Base-by-base conservation (phyloP, 2,888 invertebrate genomes). In the Sericinus montela region DNA sequence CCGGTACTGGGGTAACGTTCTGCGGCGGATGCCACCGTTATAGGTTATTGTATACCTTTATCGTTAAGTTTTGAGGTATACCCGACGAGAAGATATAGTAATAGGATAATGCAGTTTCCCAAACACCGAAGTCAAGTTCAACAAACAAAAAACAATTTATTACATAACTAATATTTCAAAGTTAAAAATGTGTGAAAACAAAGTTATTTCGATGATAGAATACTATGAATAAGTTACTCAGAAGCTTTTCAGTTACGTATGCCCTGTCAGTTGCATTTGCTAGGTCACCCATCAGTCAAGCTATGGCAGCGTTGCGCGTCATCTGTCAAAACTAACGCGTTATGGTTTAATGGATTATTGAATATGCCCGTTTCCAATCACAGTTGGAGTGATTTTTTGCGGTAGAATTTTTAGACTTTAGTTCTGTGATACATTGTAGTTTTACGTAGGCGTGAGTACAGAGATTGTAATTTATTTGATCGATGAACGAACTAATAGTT, bases 321-420 rank as follows among this genome's bases (percentile, higher is more conserved):
- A 75, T 67, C 69, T 77, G 81, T 81, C 80, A 79, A 74, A 80
- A 77, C 69, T 64, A 63, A 63, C 64, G 60, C 69, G 69, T 62
- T 67, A 67, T 56, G 69, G 65, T 69, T 65, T 75, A 78, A 83
- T 81, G 74, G 75, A 75, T 79, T 78, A 81, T 77, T 74, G 75
- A 77, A 75, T 70, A 73, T 75, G 72, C 67, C 73, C 65, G 70
- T 73, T 80, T 72, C 67, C 69, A 72, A 79, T 79, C 68, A 65
- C 67, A 67, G 66, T 60, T 61, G 59, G 59, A 58, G 59, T 56
- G 53, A 54, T 63, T 71, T 79, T 80, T 80, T 77, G 63, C 71
- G 67, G 66, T 56, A 45, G 56, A 67, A 63, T 62, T 44, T 67
- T 61, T 58, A 52, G 54, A 61, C 60, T 62, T 60, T 67, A 56